Conservation (phyloP, 2,113 vertebrate genomes). For the Chionis minor region DNA sequence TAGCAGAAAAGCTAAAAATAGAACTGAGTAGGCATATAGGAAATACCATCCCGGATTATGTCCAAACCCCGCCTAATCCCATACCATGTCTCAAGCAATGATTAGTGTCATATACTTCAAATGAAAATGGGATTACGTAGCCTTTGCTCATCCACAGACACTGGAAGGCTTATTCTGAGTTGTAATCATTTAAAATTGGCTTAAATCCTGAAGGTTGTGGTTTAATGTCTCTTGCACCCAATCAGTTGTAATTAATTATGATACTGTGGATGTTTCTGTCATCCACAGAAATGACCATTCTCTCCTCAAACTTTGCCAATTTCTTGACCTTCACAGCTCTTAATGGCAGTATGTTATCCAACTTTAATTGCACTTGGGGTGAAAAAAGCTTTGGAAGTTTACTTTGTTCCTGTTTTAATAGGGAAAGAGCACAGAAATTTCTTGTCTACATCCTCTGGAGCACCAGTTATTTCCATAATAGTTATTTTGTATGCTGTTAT, state of each 20-base stretch:
- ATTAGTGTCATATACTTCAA: background rate
- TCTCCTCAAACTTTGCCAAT: background rate
- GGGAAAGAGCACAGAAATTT: background rate
- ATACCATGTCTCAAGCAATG: background rate
- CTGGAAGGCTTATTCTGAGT: background rate
- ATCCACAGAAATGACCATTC: background rate
- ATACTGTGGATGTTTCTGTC: background rate
- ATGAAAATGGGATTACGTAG: fast-evolving
- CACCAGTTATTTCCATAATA: background rate
- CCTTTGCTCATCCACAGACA: background rate
- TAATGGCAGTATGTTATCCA: background rate
- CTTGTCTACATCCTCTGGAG: background rate
- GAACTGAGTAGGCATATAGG: background rate
- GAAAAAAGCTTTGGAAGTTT: background rate
- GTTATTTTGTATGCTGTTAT: background rate
- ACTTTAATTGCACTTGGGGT: background rate
- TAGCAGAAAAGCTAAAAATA: background rate
- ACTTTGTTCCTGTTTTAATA: background rate
- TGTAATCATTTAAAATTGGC: background rate
- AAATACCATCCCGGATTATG: background rate
- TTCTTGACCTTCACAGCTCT: background rate
- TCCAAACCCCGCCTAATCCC: background rate
- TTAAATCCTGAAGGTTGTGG: background rate
- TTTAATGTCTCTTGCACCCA: background rate
- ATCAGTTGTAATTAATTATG: background rate